Evolutionary conservation across 2,113 vertebrate genomes (phyloP).

Genomic region (Psophia crepitans): DNA sequence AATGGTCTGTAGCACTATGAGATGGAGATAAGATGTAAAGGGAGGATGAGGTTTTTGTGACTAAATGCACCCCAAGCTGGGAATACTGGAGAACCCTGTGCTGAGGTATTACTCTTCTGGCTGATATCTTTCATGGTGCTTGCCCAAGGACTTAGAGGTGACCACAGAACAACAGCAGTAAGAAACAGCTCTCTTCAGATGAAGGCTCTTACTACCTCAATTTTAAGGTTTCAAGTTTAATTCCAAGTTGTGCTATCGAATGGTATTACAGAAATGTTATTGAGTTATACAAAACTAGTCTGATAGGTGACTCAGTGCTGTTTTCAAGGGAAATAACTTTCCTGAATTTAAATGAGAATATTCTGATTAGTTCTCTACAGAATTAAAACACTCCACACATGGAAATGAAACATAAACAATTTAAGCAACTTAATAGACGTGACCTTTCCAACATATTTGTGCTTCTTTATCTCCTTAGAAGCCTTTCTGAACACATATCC

Average conservation of each 20-base stretch:
- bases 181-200: not conserved
- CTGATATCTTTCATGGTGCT: accelerated
- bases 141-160: not conserved
- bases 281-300: not conserved
- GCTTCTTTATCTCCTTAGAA: not conserved
- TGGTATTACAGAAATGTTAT: not conserved
- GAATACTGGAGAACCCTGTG: not conserved
- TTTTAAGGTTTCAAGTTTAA: not conserved
- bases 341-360: not conserved
- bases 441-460: not conserved
- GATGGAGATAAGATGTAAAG: not conserved
- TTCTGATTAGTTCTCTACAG: not conserved
- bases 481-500: not conserved
- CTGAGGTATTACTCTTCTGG: not conserved
- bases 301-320: not conserved
- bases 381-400: not conserved
- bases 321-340: not conserved
- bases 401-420: not conserved
- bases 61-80: not conserved
- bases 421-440: not conserved
- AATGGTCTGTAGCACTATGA: not conserved
- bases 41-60: not conserved
- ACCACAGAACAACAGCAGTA: not conserved
- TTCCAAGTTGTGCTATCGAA: not conserved
- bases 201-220: not conserved